Evolutionary conservation across 1,140 invertebrate species (phyloP).

Genomic region (Contarinia nasturtii): DNA sequence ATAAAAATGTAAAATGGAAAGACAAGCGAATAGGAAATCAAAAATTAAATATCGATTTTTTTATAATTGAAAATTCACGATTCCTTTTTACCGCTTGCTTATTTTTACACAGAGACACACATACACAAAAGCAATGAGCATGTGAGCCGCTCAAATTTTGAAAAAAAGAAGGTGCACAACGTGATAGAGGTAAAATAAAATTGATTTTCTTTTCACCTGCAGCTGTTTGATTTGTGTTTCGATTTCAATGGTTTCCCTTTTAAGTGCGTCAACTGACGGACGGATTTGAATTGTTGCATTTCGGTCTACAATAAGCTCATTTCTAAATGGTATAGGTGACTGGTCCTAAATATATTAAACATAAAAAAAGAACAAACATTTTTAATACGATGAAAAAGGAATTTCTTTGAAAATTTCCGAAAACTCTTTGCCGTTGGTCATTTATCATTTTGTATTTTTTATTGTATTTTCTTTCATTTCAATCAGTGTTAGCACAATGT

Average conservation of each 20-base stretch:
- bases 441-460: too few species aligned
- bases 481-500: constrained; percentile 7
- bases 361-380: not conserved
- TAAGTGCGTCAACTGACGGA: constrained; percentile 54
- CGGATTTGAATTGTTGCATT: constrained; percentile 52
- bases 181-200: not conserved
- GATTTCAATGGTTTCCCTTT: constrained; percentile 61
- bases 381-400: too few species aligned
- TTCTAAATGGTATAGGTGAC: constrained; percentile 29
- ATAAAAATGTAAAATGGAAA: too few species aligned
- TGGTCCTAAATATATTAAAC: not conserved
- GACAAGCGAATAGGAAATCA: not conserved
- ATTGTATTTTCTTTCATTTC: constrained; percentile 20
- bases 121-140: not conserved
- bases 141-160: too few species aligned
- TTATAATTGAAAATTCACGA: not conserved
- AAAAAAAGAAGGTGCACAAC: too few species aligned
- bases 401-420: not conserved
- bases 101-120: not conserved
- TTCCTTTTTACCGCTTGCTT: too few species aligned
- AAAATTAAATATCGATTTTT: too few species aligned
- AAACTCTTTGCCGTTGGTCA: too few species aligned
- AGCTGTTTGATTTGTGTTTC: constrained; percentile 72
- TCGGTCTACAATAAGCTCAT: constrained; percentile 67
- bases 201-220: constrained; percentile 22